Evolutionary conservation across 2,797 vertebrate genomes (phyloP), one percentile per base, ranked within the genome.

Genomic region (Acrossocheilus wenchowensis): DNA sequence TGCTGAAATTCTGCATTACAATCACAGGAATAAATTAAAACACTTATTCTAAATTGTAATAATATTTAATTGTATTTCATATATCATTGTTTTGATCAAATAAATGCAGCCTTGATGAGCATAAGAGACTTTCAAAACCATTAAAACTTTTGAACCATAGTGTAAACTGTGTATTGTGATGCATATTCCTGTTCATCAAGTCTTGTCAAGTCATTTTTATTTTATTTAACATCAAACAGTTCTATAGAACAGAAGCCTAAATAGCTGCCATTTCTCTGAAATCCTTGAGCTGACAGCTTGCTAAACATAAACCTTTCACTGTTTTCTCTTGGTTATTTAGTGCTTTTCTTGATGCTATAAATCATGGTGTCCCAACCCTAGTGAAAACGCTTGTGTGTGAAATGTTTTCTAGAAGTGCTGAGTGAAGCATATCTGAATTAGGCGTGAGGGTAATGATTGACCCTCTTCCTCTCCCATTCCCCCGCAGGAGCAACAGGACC

Each of bases 401-500:
- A 69, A 84, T 69, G 34, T 39, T 4, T 36, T 69, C 26, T 69
- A 39, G 17, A 69, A 43, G 26, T 78, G 64, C 71, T 75, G 80
- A 87, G 66, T 83, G 14, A 39, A 62, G 5, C 68, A 50, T 75
- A 88, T 36, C 43, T 73, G 79, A 85, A 48, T 78, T 83, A 3
- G 78, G n/a, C 30, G 39, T 89, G 79, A 89, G 23, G 69, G 12
- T 86, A 43, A 74, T 89, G 52, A 82, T 80, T 69, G 43, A 84
- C 85, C 15, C 10, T 81, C 45, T 74, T 72, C 86, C 34, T 89
- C 41, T 79, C 57, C 48, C 34, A 15, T 81, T 84, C 54, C 80
- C 45, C 0, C 77, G 71, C 90, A 94, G 87, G 94, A 88, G 89
- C 87, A 94, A 34, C 94, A 98, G 95, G 97, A 99, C 75, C 94